Base-by-base conservation (phyloP, 2,797 vertebrate species). In the Vespertilio murinus region DNA sequence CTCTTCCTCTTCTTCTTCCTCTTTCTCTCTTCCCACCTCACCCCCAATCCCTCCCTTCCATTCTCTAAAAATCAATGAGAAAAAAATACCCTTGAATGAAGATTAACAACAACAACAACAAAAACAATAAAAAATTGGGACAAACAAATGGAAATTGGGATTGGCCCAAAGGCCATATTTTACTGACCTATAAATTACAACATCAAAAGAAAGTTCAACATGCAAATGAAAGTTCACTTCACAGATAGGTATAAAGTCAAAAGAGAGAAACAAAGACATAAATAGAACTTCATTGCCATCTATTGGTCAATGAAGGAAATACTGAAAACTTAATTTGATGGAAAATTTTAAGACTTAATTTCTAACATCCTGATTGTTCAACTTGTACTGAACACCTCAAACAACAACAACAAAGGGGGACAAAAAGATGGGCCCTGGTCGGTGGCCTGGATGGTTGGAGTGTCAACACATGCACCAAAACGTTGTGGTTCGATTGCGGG, bases 211-310 rank as follows among this genome's bases (percentile, higher is more conserved):
- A 94, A 94, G 33, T 5, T 88, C 64, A 92, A 90, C 9, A 78
- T 52, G 8, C 23, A 94, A 88, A 77, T 56, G 2, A 83, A 75
- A 69, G 12, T 40, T 92, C n/a, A 83, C 2, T 74, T 73, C 52
- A 92, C 11, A 30, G 1, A 67, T 4, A 49, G 9, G n/a, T 20
- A 69, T 67, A 70, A 79, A 54, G 2, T 73, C 28, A 83, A 95
- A 92, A n/a, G 35, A 84, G 45, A 61, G 35, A 4, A 71, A 9
- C 23, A 87, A 42, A 5, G 33, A 75, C 2, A 1, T 49, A 70
- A 52, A 2, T 38, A 23, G 54, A 13, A 42, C 0, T 64, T 75
- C 22, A 97, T 30, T 97, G 96, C 97, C 97, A 97, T 85, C 97
- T 97, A 70, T 83, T 49, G 96, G 11, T 54, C 45, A 78, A 25